These are phyloP conservation scores for Sturnus vulgaris DNA, from an alignment of 2,113 vertebrate species.

Conservation along the genomic window DNA sequence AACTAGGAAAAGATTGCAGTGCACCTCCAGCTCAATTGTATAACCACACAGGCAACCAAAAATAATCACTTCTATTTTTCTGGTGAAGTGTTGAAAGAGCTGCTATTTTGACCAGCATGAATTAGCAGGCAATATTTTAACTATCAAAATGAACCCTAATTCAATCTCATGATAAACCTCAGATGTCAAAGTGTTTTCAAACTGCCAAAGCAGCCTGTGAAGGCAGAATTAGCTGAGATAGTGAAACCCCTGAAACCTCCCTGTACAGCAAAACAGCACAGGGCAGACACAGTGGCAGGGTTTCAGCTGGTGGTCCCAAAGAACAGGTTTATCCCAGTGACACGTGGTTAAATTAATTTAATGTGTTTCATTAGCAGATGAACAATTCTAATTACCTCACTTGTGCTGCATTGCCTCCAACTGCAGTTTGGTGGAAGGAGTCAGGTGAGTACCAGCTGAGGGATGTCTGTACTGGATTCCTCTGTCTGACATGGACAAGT, in stretches of 20 bases:
- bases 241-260: neutral
- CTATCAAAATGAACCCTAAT: neutral
- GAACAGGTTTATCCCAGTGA: neutral
- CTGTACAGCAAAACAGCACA: neutral
- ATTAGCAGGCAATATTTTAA: neutral
- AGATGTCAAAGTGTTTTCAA: neutral
- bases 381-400: neutral
- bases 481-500: neutral
- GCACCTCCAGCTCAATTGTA: neutral
- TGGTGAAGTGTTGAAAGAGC: neutral
- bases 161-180: neutral
- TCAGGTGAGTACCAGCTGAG: neutral
- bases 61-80: neutral
- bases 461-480: neutral
- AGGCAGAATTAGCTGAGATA: neutral
- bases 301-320: neutral
- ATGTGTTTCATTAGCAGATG: neutral
- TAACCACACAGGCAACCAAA: neutral
- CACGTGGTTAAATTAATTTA: neutral
- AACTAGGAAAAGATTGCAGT: neutral
- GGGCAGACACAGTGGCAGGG: neutral
- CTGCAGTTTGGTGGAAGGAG: neutral
- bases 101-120: neutral
- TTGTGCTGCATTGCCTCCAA: neutral
- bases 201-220: neutral